Conservation (phyloP, 2,888 invertebrate genomes). For the Drosophila peninsularis region DNA sequence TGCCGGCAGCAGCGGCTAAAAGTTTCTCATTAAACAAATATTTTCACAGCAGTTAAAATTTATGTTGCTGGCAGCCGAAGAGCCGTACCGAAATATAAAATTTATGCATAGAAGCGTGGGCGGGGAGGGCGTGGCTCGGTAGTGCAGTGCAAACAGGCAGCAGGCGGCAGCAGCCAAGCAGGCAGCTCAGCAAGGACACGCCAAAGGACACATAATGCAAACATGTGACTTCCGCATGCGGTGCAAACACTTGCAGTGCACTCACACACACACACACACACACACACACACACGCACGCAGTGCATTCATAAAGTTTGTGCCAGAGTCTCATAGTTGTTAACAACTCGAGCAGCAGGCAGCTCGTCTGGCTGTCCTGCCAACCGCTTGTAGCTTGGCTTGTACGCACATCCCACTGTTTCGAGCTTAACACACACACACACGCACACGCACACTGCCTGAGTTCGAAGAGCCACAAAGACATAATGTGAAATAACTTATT, state of each 20-base stretch:
- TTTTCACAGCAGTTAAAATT: constrained; percentile 80
- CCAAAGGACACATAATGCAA: constrained; percentile 82
- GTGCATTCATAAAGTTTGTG: constrained; percentile 77
- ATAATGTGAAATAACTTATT: constrained; percentile 81
- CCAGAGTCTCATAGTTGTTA: constrained; percentile 80
- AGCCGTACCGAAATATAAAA: constrained; percentile 62
- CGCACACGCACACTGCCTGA: no score
- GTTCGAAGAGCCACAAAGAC: constrained; percentile 53
- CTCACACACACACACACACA: constrained; percentile 29
- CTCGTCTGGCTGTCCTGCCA: constrained; percentile 49
- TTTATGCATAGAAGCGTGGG: constrained; percentile 53
- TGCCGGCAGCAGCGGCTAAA: constrained; percentile 56
- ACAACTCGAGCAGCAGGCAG: constrained; percentile 72
- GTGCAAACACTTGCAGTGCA: constrained; percentile 76
- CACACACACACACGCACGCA: constrained; percentile 5
- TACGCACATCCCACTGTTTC: constrained; percentile 54
- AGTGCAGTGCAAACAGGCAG: constrained; percentile 73
- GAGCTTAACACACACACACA: constrained; percentile 33
- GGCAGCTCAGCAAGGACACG: constrained; percentile 73
- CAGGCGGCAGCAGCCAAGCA: constrained; percentile 19
- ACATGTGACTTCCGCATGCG: constrained; percentile 81
- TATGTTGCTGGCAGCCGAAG: constrained; percentile 56
- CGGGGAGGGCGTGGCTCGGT: not conserved
- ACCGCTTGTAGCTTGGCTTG: constrained; percentile 79
- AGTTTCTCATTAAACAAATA: constrained; percentile 82